Base-by-base conservation (phyloP, 2,113 vertebrate genomes). In the Xiphias gladius region DNA sequence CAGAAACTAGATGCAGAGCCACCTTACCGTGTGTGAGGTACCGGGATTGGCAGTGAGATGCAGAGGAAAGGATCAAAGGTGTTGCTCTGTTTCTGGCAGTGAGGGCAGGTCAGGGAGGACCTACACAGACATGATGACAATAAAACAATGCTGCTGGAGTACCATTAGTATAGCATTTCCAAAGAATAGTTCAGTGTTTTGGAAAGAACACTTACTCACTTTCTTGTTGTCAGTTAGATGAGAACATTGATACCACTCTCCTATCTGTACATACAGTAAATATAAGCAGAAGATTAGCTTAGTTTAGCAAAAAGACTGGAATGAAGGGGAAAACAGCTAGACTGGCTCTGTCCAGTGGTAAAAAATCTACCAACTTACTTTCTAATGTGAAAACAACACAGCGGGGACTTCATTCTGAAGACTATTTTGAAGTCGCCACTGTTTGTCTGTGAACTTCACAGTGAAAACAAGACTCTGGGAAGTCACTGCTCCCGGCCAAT, bases 51-150 rank as follows among this genome's bases (percentile, higher is more conserved):
- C 95, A 99, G 95, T 83, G 98, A 99, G 95, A 99, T 98, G 95
- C 98, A 99, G 80, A 99, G 97, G 88, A 99, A 99, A 75, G 98
- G 98, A 92, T 99, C 98, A 52, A 99, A 99, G 67, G 98, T 99
- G 94, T 99, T 99, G 91, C 98, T 99, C 95, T 99, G 98, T 94
- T 99, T 99, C 96, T 98, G 98, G 95, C 98, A 99, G 91, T 99
- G 97, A 89, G 98, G 98, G 89, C 98, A 99, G 0, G 98, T 99
- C 95, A 99, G 94, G 0, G 98, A 99, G n/a, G 98, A 99, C 94
- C 98, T 99, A 10, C 39, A 73, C 11, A 62, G 32, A 72, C 67
- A 84, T 41, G 32, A 81, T 12, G 26, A 83, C 19, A 80, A 61
- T 35, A 16, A 63, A 17, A 19, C 10, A 28, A 17, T 12, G 32